A percentile compares a stretch with the other conserved stretches of the same genome.
These are phyloP conservation scores for Typhlomys cinereus DNA, from an alignment of 2,113 vertebrate genomes.

Conservation along the genomic window DNA sequence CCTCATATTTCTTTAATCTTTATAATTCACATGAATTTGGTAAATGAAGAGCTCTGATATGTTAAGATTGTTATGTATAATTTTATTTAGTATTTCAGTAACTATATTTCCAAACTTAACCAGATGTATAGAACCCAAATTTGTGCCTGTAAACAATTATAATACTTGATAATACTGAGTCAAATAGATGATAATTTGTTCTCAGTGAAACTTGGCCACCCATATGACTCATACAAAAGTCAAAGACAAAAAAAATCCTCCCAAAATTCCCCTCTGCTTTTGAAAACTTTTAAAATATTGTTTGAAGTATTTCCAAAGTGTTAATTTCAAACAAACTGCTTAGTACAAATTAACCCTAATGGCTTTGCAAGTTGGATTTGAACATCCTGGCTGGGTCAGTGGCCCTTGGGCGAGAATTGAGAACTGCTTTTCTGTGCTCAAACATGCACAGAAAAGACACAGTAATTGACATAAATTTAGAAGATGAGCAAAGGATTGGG, in stretches of 20 bases:
- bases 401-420: neutral
- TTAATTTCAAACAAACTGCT: slow-evolving; percentile 48
- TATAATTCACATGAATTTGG: neutral
- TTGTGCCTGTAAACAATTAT: neutral
- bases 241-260: neutral
- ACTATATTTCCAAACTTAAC: slow-evolving; percentile 43
- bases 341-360: slow-evolving; percentile 51
- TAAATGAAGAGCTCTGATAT: neutral
- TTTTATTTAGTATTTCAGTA: slow-evolving; percentile 20
- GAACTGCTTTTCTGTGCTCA: slow-evolving; percentile 2
- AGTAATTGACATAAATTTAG: neutral
- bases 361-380: slow-evolving; percentile 37
- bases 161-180: slow-evolving; percentile 18
- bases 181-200: slow-evolving; percentile 35
- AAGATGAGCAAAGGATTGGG: neutral
- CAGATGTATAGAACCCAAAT: neutral
- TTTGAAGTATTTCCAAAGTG: neutral
- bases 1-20: neutral
- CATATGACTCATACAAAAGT: slow-evolving; percentile 23
- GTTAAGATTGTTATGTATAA: slow-evolving; percentile 3
- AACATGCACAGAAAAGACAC: neutral
- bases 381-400: slow-evolving; percentile 42
- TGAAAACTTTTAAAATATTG: too few species aligned
- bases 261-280: slow-evolving; percentile 38
- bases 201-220: slow-evolving; percentile 26